Evolutionary conservation across 2,797 vertebrate genomes (phyloP).

Genomic region (Chelidonichthys spinosus): DNA sequence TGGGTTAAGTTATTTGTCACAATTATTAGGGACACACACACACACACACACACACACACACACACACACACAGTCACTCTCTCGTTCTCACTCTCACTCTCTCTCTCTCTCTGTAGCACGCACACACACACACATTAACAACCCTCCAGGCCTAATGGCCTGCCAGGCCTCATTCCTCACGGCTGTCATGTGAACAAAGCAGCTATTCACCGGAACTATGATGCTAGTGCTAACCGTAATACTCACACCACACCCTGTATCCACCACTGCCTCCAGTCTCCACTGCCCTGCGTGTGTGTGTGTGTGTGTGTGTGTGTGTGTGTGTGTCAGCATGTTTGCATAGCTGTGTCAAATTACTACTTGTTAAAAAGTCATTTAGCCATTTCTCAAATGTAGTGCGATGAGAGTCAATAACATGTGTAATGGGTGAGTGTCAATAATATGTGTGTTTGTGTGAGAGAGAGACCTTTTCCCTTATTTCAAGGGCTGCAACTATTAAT

Average conservation of each 20-base stretch:
- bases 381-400: slow-evolving; percentile 62
- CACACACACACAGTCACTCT: too few relatives aligned
- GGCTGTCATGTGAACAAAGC: slow-evolving; percentile 87
- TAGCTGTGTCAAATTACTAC: slow-evolving; percentile 82
- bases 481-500: background rate
- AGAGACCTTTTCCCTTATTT: background rate
- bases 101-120: slow-evolving; percentile 3
- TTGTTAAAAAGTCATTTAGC: slow-evolving; percentile 78
- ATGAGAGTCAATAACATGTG: slow-evolving; percentile 60
- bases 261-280: slow-evolving; percentile 61
- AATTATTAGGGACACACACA: slow-evolving; percentile 79
- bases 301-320: slow-evolving; percentile 26
- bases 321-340: slow-evolving; percentile 74
- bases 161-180: slow-evolving; percentile 84
- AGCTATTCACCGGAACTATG: slow-evolving; percentile 85
- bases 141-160: slow-evolving; percentile 78
- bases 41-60: slow-evolving; percentile 26
- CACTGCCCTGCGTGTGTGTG: slow-evolving; percentile 32
- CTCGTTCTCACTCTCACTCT: slow-evolving; percentile 21
- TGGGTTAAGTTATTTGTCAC: slow-evolving; percentile 83
- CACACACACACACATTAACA: slow-evolving; percentile 60
- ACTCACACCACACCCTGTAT: slow-evolving; percentile 78
- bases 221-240: slow-evolving; percentile 79
- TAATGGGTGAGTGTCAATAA: slow-evolving; percentile 32
- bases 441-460: background rate